Conservation (phyloP, 1,140 invertebrate genomes). For the Trachymyrmex septentrionalis region DNA sequence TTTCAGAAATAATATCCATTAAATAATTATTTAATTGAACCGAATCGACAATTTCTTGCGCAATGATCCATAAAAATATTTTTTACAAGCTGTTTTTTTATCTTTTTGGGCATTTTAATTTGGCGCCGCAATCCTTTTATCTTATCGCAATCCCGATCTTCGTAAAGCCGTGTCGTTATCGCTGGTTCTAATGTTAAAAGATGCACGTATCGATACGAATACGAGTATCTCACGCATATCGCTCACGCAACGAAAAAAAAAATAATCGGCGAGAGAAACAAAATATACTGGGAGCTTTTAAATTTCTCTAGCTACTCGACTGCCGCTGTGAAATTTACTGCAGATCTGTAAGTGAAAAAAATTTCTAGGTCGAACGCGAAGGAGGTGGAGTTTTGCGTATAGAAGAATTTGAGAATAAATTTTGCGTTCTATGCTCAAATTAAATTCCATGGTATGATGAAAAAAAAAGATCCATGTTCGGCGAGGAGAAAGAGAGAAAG, state of each 20-base stretch:
- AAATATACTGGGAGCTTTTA: slow-evolving; percentile 58
- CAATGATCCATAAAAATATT: slow-evolving; percentile 4
- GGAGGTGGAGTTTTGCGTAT: slow-evolving; percentile 33
- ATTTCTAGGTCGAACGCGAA: slow-evolving; percentile 67
- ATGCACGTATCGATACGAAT: slow-evolving; percentile 24
- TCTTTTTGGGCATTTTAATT: slow-evolving; percentile 37
- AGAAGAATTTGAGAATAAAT: slow-evolving; percentile 71
- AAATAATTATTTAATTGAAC: background rate
- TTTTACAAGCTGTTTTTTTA: background rate
- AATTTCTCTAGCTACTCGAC: slow-evolving; percentile 53
- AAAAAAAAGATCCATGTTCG: slow-evolving; percentile 19
- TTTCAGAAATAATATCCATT: too few relatives aligned
- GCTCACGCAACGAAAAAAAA: slow-evolving; percentile 4
- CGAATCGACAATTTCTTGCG: background rate
- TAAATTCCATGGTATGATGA: slow-evolving; percentile 65
- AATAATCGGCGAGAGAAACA: slow-evolving; percentile 42
- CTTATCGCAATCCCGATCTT: too few relatives aligned
- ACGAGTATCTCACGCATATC: background rate
- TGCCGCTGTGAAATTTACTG: slow-evolving; percentile 68
- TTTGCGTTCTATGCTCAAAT: slow-evolving; percentile 64
- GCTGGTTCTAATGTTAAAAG: slow-evolving; percentile 46
- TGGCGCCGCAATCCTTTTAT: slow-evolving; percentile 33
- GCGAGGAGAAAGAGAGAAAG: slow-evolving; percentile 1
- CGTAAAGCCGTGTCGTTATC: slow-evolving; percentile 27
- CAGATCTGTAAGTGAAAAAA: slow-evolving; percentile 69